phyloP scores from a whole-genome alignment of 2,113 vertebrate species.

The Phoenicopterus ruber region DNA sequence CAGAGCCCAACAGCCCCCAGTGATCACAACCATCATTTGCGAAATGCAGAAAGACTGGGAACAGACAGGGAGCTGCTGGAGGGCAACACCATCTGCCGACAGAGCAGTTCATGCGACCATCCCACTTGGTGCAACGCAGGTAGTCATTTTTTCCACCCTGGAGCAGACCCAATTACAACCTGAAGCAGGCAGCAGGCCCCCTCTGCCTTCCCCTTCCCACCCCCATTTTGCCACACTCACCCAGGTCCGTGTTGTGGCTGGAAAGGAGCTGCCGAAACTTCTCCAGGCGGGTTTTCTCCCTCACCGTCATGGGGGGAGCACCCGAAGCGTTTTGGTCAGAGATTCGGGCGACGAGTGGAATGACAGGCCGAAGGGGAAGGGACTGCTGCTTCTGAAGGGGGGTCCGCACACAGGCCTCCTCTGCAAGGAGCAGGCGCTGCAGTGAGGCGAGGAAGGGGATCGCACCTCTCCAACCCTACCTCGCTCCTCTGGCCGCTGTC shows the following conservation, averaged over 20 bases:
- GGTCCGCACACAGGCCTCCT: conserved; percentile 73
- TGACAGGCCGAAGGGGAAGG: conserved; percentile 89
- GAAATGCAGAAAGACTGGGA: not conserved
- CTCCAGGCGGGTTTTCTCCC: conserved; percentile 93
- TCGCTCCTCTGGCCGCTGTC: not conserved
- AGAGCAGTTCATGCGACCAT: not conserved
- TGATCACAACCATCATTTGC: not conserved
- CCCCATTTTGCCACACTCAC: conserved; percentile 65
- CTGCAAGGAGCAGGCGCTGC: conserved; percentile 52
- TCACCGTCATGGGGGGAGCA: conserved; percentile 90
- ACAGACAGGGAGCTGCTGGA: not conserved
- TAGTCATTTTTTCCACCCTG: not conserved
- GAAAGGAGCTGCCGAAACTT: conserved; percentile 93
- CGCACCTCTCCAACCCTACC: not conserved
- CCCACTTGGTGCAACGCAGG: not conserved
- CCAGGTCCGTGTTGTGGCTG: conserved; percentile 91
- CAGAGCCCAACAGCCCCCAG: not conserved
- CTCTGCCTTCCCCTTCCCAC: not conserved
- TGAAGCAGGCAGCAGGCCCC: not conserved
- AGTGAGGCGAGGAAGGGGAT: not conserved
- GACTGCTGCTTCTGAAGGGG: conserved; percentile 91
- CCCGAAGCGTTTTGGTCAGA: conserved; percentile 97
- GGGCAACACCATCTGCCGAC: not conserved
- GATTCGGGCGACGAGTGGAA: conserved; percentile 94
- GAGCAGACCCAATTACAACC: not conserved